These are phyloP conservation scores for Eupithecia vulgata DNA, from an alignment of 2,888 invertebrate genomes.

Conservation along the genomic window DNA sequence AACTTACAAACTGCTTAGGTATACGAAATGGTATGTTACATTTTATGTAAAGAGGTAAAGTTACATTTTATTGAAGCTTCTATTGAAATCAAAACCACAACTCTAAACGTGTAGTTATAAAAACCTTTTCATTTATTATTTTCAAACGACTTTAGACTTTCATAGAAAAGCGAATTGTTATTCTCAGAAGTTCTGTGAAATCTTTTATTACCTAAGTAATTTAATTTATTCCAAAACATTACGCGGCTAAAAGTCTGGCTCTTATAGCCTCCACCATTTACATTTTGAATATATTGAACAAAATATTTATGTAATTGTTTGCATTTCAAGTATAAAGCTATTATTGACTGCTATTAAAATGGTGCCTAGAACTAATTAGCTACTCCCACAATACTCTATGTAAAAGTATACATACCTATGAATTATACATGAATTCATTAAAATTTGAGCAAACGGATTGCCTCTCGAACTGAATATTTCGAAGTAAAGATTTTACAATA, in stretches of 20 bases:
- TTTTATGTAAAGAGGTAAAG: too few relatives aligned
- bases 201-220: conserved; percentile 5
- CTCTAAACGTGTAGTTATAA: not conserved
- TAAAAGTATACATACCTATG: not conserved
- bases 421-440: not conserved
- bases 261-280: not conserved
- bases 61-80: not conserved
- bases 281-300: not conserved
- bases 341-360: not conserved
- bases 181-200: not conserved
- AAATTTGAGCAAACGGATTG: not conserved
- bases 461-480: not conserved
- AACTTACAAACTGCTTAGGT: too few relatives aligned
- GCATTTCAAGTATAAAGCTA: not conserved
- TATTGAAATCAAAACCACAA: not conserved
- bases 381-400: not conserved
- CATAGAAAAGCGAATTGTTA: conserved; percentile 4
- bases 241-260: not conserved
- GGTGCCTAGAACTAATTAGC: not conserved
- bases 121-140: not conserved
- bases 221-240: conserved; percentile 12
- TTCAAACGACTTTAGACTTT: conserved; percentile 1
- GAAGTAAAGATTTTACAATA: not conserved
- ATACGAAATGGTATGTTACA: too few relatives aligned
- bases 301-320: not conserved